These are phyloP conservation scores for Limnephilus marmoratus DNA, from an alignment of 2,888 invertebrate genomes.

Conservation along the genomic window DNA sequence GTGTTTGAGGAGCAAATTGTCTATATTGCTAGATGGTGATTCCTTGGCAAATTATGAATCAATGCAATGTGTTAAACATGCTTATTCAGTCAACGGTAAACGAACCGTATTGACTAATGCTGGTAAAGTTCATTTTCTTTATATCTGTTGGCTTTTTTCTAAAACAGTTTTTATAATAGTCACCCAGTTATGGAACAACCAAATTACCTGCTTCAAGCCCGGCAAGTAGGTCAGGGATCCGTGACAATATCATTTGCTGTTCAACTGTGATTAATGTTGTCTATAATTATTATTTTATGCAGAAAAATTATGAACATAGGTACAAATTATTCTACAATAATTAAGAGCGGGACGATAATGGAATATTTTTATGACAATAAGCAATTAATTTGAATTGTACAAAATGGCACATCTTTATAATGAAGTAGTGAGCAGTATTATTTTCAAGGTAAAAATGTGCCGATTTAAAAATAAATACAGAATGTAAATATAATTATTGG, in stretches of 20 bases:
- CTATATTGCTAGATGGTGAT: not conserved
- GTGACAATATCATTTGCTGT: not conserved
- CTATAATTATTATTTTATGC: not conserved
- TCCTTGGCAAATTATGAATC: not conserved
- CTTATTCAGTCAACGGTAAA: no score
- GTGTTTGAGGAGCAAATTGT: not conserved
- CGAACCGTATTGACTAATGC: no score
- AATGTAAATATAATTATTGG: slow-evolving; percentile 28
- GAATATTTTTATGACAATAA: not conserved
- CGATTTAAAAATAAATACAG: slow-evolving; percentile 31
- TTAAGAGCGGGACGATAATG: not conserved
- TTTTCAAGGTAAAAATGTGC: slow-evolving; percentile 14
- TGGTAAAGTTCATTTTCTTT: no score
- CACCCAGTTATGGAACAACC: not conserved
- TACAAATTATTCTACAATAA: not conserved
- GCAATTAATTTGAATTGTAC: not conserved
- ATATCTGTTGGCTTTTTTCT: not conserved
- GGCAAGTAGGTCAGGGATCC: not conserved
- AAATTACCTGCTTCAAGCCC: not conserved
- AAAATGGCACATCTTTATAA: not conserved
- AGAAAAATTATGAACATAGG: no score
- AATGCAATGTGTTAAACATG: not conserved
- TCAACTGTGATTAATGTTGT: not conserved
- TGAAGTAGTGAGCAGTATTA: not conserved
- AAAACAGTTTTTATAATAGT: not conserved